Conservation (phyloP, 2,888 invertebrate species). For the Iselma pallidipennis region DNA sequence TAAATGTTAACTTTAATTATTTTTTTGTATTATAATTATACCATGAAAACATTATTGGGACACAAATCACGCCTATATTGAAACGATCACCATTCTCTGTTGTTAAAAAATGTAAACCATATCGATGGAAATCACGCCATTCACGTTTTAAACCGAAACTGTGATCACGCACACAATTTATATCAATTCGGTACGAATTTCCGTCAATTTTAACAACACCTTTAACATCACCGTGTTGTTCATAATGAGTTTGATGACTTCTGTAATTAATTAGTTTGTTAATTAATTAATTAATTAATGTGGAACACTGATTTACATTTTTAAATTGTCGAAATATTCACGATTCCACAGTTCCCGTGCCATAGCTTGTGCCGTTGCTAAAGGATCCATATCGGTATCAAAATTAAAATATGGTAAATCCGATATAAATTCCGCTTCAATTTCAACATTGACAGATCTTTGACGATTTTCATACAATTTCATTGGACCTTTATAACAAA, state of each 20-base stretch:
- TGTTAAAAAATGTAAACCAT: conserved; percentile 70
- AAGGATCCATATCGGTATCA: conserved; percentile 66
- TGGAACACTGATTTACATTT: conserved; percentile 58
- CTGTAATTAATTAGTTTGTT: conserved; percentile 58
- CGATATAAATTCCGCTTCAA: conserved; percentile 65
- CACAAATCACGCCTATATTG: conserved; percentile 64
- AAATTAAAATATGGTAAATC: conserved; percentile 68
- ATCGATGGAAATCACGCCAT: conserved; percentile 71
- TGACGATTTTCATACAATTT: conserved; percentile 57
- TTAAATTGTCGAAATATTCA: conserved; percentile 66
- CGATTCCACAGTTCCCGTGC: conserved; percentile 71
- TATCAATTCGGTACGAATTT: conserved; percentile 55
- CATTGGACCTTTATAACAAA: conserved; percentile 68
- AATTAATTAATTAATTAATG: conserved; percentile 2
- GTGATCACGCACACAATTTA: conserved; percentile 71
- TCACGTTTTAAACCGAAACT: conserved; percentile 66
- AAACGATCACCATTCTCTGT: conserved; percentile 72
- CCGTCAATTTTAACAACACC: conserved; percentile 63
- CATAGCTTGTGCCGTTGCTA: conserved; percentile 65
- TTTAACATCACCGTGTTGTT: conserved; percentile 69
- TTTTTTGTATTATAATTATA: too few species aligned
- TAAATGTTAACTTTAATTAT: too few species aligned
- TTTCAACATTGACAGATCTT: conserved; percentile 58
- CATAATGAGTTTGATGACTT: conserved; percentile 74
- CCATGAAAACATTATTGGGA: conserved; percentile 66